phyloP scores from a whole-genome alignment of 1,140 invertebrate species.

The Marisa cornuarietis region DNA sequence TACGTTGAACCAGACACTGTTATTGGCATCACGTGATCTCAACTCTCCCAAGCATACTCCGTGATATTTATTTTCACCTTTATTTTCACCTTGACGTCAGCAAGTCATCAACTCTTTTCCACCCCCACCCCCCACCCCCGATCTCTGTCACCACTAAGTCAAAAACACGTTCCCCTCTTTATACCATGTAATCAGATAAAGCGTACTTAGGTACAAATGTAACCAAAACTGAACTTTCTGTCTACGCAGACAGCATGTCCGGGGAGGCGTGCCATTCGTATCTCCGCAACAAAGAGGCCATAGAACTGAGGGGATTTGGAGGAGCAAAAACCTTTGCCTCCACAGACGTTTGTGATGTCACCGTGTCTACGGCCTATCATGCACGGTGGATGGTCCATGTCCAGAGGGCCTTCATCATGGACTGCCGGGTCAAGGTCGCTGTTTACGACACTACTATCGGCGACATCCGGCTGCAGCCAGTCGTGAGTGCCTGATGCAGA shows the following conservation, averaged over 20 bases:
- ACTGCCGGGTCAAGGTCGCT: slow-evolving; percentile 24
- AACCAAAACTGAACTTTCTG: neutral
- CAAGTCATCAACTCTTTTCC: neutral
- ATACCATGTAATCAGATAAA: neutral
- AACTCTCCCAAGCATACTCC: no score
- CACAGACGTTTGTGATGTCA: slow-evolving; percentile 23
- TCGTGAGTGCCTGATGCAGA: slow-evolving; percentile 12
- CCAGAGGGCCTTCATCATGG: slow-evolving; percentile 25
- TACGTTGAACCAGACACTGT: no score
- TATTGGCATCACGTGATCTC: no score
- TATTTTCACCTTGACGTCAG: no score
- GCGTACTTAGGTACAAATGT: no score
- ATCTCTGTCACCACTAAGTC: neutral
- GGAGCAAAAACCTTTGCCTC: neutral
- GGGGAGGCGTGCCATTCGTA: slow-evolving; percentile 14
- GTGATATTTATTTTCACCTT: neutral
- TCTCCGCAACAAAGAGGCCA: slow-evolving; percentile 15
- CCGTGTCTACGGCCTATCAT: slow-evolving; percentile 9
- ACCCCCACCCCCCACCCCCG: neutral
- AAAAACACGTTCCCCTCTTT: no score
- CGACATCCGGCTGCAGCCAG: neutral
- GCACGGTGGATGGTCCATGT: slow-evolving; percentile 28
- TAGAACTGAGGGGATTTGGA: slow-evolving; percentile 9
- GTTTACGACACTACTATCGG: slow-evolving; percentile 20
- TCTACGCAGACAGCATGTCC: slow-evolving; percentile 4